A percentile compares a stretch with the other conserved stretches of the same genome.
Evolutionary conservation across 1,140 invertebrate genomes (phyloP).

Genomic region (Lasioglossum albipes): DNA sequence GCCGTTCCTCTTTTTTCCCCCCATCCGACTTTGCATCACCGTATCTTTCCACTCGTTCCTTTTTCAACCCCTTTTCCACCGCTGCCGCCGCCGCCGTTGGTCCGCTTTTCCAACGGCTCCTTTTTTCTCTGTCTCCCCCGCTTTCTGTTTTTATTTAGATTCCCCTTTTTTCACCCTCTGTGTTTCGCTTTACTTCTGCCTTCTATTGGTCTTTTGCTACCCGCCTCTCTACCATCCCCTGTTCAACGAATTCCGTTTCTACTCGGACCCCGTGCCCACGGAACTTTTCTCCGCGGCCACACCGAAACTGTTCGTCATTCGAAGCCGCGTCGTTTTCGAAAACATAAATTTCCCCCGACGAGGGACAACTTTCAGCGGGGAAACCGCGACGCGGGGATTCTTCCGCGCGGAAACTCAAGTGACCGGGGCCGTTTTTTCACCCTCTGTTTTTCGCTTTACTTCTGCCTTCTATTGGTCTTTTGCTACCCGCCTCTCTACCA

Average conservation of each 20-base stretch:
- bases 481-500: not conserved
- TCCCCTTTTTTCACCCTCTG: not conserved
- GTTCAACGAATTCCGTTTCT: not conserved
- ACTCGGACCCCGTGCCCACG: slow-evolving; percentile 2
- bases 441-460: not conserved
- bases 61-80: not conserved
- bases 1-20: not conserved
- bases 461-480: not conserved
- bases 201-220: not conserved
- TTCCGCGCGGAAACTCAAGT: not conserved
- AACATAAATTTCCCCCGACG: slow-evolving; percentile 50
- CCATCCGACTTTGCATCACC: slow-evolving; percentile 5
- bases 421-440: not conserved
- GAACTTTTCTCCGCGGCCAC: slow-evolving; percentile 38
- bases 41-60: not conserved
- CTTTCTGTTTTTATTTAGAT: slow-evolving; percentile 7
- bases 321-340: slow-evolving; percentile 33
- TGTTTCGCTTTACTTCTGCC: not conserved
- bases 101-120: not conserved
- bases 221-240: not conserved
- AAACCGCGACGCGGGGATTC: not conserved
- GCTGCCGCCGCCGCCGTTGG: too few species aligned
- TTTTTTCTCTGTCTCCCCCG: not conserved
- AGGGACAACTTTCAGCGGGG: slow-evolving; percentile 35
- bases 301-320: slow-evolving; percentile 49